These are phyloP conservation scores for Chelonus insularis DNA, from an alignment of 1,140 invertebrate genomes.

Conservation along the genomic window DNA sequence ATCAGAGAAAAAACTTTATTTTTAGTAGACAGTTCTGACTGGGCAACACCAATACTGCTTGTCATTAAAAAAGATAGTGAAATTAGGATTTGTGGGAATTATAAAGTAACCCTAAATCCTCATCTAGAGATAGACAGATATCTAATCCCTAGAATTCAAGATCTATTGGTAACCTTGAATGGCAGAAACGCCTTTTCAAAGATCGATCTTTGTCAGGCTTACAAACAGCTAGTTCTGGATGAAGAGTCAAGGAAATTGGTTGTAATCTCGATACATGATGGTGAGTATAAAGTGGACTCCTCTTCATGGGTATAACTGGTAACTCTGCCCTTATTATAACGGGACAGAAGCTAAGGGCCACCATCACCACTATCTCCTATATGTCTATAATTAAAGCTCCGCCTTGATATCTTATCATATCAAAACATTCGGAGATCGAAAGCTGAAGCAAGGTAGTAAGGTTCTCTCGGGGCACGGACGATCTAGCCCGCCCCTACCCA, in stretches of 20 bases:
- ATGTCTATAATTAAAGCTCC: no score
- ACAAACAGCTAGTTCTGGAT: constrained; percentile 41
- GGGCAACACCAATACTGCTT: constrained; percentile 47
- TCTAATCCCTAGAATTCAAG: constrained; percentile 43
- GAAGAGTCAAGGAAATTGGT: constrained; percentile 36
- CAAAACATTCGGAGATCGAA: no score
- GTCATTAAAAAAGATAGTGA: constrained; percentile 36
- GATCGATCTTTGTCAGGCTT: constrained; percentile 44
- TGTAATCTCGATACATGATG: constrained; percentile 12
- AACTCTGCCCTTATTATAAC: no score
- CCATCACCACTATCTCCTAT: no score
- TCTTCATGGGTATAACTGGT: no score
- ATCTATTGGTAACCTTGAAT: constrained; percentile 44
- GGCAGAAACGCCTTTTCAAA: constrained; percentile 40
- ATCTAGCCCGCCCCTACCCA: no score
- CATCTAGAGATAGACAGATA: constrained; percentile 38
- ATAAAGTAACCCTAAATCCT: constrained; percentile 51
- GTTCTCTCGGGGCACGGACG: no score
- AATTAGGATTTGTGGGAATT: constrained; percentile 47
- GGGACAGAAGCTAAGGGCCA: no score
- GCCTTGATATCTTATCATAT: no score
- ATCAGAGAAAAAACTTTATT: constrained; percentile 36
- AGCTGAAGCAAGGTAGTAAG: no score
- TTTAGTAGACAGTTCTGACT: constrained; percentile 40
- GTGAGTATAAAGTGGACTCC: no score